Evolutionary conservation across 2,113 vertebrate genomes (phyloP), one percentile per base, ranked within the genome.

Genomic region (Polyodon spathula): DNA sequence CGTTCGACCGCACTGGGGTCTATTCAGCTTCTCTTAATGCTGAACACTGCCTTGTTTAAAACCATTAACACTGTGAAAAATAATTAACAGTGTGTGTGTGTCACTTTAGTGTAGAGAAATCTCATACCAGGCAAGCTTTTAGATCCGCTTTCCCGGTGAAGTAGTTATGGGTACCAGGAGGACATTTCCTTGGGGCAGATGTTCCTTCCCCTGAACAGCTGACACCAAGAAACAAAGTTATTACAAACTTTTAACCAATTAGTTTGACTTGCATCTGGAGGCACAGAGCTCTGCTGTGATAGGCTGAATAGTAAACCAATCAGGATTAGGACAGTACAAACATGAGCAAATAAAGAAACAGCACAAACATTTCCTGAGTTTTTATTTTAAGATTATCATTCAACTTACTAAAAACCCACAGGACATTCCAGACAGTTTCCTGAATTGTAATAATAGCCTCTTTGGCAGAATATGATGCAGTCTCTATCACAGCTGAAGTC

Each of bases 341-440:
- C n/a, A n/a, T n/a, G n/a, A n/a, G n/a, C n/a, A n/a, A n/a, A n/a
- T n/a, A n/a, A n/a, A n/a, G n/a, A n/a, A n/a, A n/a, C n/a, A n/a
- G n/a, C n/a, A n/a, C n/a, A n/a, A n/a, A n/a, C n/a, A n/a, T n/a
- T n/a, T n/a, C n/a, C n/a, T n/a, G n/a, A n/a, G n/a, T n/a, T 2
- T 6, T 11, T 16, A 37, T 14, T 55, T 10, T 56, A 37, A 56
- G 37, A 40, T 12, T 4, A 40, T 17, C 43, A 7, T 11, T n/a
- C n/a, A n/a, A 77, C 90, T 89, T 81, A 94, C 91, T 86, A 89
- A 76, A 85, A 86, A 14, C 90, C 91, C 1, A 67, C 51, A 0
- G 86, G 87, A 51, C 90, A 93, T 57, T 92, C 84, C 50, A 90
- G 67, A 72, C 89, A 89, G 67, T 82, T 75, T 6, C 82, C 77